phyloP scores from a whole-genome alignment of 2,888 invertebrate genomes.

The Clivina fossor region DNA sequence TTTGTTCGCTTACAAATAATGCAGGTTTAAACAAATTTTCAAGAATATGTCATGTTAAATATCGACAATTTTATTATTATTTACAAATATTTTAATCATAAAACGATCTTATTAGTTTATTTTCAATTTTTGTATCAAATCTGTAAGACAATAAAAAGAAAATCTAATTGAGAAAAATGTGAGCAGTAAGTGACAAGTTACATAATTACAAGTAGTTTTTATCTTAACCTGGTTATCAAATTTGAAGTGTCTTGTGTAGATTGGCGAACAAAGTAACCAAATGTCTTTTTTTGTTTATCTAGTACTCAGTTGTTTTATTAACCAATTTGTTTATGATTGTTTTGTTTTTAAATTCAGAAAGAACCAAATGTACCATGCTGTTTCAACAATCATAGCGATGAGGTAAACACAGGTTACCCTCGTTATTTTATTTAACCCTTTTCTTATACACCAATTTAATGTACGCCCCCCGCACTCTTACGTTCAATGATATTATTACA shows the following conservation, averaged over 20 bases:
- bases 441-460: background rate
- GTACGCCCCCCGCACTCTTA: background rate
- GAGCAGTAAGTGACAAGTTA: no score
- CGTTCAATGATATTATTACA: no score
- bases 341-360: constrained; percentile 50
- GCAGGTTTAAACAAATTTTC: no score
- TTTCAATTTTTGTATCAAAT: no score
- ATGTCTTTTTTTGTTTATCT: constrained; percentile 31
- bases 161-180: no score
- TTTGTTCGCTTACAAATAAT: no score
- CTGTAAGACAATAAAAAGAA: no score
- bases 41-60: no score
- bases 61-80: no score
- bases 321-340: constrained; percentile 27
- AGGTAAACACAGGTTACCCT: constrained; percentile 63
- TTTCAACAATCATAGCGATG: constrained; percentile 91
- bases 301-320: constrained; percentile 31
- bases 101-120: no score
- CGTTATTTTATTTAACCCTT: background rate
- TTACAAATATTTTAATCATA: no score
- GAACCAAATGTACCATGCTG: constrained; percentile 96
- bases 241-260: constrained; percentile 22
- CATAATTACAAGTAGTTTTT: no score
- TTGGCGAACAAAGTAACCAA: constrained; percentile 23
- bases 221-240: constrained; percentile 9